Conservation (phyloP, 2,113 vertebrate genomes). For the Pseudopipra pipra region DNA sequence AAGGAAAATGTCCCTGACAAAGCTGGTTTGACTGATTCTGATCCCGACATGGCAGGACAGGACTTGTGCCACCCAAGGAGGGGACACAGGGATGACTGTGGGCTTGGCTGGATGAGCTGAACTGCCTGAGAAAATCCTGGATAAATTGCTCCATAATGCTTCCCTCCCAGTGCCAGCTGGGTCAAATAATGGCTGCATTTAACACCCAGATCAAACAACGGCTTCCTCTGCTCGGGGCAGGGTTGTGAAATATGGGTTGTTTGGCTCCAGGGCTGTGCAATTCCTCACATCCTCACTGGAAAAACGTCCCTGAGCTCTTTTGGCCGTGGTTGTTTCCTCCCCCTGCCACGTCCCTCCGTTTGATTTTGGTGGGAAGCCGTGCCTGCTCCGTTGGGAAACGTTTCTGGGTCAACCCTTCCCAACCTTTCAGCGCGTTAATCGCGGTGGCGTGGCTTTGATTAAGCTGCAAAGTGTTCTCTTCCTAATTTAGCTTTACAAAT, state of each 20-base stretch:
- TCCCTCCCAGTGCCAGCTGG: not conserved
- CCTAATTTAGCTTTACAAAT: not conserved
- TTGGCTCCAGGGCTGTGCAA: not conserved
- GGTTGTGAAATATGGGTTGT: not conserved
- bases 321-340: not conserved
- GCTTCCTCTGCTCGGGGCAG: not conserved
- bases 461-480: not conserved
- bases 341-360: rapidly evolving
- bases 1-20: not conserved
- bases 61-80: not conserved
- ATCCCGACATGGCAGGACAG: rapidly evolving
- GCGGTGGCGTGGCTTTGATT: not conserved
- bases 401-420: slow-evolving; percentile 30
- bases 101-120: not conserved
- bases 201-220: not conserved
- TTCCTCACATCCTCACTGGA: not conserved
- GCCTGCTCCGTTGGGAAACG: not conserved
- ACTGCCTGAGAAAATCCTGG: not conserved
- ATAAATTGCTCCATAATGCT: not conserved
- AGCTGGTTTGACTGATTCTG: rapidly evolving
- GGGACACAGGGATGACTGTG: rapidly evolving
- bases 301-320: not conserved
- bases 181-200: not conserved
- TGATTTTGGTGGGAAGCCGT: not conserved
- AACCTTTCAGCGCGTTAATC: not conserved